A percentile compares a stretch with the other conserved stretches of the same genome.
Conservation (phyloP, 2,888 invertebrate genomes). For the Oligia fasciuncula region DNA sequence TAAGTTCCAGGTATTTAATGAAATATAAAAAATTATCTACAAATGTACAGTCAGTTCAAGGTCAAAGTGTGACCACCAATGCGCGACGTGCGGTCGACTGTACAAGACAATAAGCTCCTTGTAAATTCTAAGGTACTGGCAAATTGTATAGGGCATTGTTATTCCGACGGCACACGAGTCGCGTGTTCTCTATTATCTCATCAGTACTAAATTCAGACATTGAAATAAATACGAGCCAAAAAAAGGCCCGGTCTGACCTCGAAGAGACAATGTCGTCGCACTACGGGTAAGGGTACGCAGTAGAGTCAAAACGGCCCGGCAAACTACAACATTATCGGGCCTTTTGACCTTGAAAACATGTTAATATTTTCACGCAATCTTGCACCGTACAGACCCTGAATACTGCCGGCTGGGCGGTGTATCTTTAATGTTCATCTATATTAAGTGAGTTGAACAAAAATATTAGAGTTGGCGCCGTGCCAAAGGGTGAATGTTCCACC, state of each 20-base stretch:
- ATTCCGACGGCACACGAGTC: not conserved
- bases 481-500: constrained; percentile 51
- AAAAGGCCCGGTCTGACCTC: constrained; percentile 34
- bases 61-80: not conserved
- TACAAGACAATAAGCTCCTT: not conserved
- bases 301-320: constrained; percentile 31
- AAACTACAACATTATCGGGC: constrained; percentile 35
- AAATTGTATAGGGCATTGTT: constrained; percentile 8
- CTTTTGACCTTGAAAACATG: constrained; percentile 48
- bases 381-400: constrained; percentile 33
- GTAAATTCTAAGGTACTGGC: not conserved
- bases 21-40: not conserved
- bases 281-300: constrained; percentile 12
- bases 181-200: constrained; percentile 30
- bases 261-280: constrained; percentile 24
- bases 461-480: constrained; percentile 56
- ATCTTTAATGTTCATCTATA: constrained; percentile 65
- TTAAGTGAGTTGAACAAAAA: constrained; percentile 59
- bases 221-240: constrained; percentile 47
- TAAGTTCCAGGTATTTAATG: not conserved
- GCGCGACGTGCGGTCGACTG: not conserved
- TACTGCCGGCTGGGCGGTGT: constrained; percentile 36
- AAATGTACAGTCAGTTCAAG: not conserved
- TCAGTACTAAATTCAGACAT: constrained; percentile 45
- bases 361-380: constrained; percentile 57